These are phyloP conservation scores for Oncorhynchus clarkii DNA, from an alignment of 2,113 vertebrate species.

Conservation along the genomic window DNA sequence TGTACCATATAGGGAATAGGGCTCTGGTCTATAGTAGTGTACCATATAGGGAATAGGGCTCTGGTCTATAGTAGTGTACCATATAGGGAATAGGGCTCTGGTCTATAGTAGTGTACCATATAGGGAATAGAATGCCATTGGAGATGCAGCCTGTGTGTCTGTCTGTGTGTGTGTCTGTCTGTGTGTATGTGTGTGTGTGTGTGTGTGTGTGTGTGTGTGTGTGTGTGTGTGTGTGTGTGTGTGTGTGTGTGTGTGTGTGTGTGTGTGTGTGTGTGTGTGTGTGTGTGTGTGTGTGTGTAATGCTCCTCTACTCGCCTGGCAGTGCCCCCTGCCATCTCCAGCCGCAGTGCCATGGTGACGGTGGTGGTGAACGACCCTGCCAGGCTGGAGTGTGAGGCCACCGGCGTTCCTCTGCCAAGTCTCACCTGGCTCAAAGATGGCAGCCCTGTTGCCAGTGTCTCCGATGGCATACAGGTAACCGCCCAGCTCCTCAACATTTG, in stretches of 20 bases:
- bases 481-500: not conserved
- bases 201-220: not conserved
- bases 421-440: slow-evolving; percentile 96
- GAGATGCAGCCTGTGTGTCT: not conserved
- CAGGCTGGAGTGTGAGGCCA: slow-evolving; percentile 88
- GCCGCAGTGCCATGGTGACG: slow-evolving; percentile 74
- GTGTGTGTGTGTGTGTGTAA: not conserved
- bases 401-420: slow-evolving; percentile 86
- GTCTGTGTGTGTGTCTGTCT: not conserved
- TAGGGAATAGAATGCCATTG: too few species aligned
- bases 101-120: too few species aligned
- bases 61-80: too few species aligned
- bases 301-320: slow-evolving; percentile 5
- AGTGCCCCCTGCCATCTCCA: slow-evolving; percentile 89
- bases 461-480: slow-evolving; percentile 85
- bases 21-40: too few species aligned
- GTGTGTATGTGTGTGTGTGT: not conserved
- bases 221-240: not conserved
- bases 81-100: too few species aligned
- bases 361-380: slow-evolving; percentile 88
- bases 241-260: not conserved
- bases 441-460: slow-evolving; percentile 87
- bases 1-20: too few species aligned
- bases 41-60: too few species aligned
- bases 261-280: not conserved